Evolutionary conservation across 2,113 vertebrate species (phyloP).

Genomic region (Callorhinus ursinus): DNA sequence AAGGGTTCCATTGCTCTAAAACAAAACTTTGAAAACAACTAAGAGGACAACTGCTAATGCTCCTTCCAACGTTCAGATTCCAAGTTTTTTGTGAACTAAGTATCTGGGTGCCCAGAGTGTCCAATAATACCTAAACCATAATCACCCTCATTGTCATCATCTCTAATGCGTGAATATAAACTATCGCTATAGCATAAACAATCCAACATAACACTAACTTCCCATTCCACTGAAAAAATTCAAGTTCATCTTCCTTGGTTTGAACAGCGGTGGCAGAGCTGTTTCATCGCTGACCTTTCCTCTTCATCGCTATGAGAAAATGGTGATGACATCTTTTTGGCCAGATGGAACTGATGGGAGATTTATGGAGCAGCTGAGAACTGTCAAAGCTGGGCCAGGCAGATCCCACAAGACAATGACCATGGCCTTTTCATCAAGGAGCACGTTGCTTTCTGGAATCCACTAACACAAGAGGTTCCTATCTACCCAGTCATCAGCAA

Average conservation of each 20-base stretch:
- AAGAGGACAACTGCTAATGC: not conserved
- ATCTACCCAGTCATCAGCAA: slow-evolving; percentile 73
- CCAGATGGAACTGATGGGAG: slow-evolving; percentile 73
- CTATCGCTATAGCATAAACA: not conserved
- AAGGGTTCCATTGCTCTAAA: not conserved
- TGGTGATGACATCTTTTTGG: slow-evolving; percentile 77
- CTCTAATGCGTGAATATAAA: not conserved
- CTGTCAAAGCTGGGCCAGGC: slow-evolving; percentile 65
- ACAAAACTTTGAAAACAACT: not conserved
- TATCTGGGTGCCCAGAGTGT: not conserved
- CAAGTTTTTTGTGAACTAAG: not conserved
- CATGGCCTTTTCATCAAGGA: slow-evolving; percentile 49
- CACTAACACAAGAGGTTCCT: slow-evolving; percentile 44
- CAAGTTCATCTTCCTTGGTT: not conserved
- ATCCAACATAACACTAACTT: not conserved
- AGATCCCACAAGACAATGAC: slow-evolving; percentile 61
- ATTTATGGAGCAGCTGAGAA: slow-evolving; percentile 80
- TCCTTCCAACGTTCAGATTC: not conserved
- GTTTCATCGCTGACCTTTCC: slow-evolving; percentile 51
- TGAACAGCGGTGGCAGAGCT: not conserved
- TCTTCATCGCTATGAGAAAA: slow-evolving; percentile 34
- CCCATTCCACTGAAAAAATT: not conserved
- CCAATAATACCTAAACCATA: not conserved
- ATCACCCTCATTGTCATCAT: not conserved
- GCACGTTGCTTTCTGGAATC: slow-evolving; percentile 54